Evolutionary conservation across 2,113 vertebrate species (phyloP).

Genomic region (Equus quagga): DNA sequence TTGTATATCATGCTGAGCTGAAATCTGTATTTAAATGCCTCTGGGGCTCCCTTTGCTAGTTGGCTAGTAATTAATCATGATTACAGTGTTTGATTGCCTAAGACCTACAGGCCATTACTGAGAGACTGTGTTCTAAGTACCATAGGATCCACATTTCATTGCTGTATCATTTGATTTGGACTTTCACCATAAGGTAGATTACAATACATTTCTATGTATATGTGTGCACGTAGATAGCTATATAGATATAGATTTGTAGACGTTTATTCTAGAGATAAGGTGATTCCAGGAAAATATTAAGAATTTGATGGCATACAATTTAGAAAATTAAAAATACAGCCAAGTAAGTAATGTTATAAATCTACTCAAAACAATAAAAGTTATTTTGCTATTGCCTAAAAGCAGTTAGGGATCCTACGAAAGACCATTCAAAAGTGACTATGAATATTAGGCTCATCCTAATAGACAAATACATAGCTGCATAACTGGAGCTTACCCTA

Average conservation of each 20-base stretch:
- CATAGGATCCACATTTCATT: not conserved
- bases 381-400: not conserved
- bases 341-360: not conserved
- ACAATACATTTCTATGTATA: not conserved
- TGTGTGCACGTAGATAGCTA: not conserved
- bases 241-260: not conserved
- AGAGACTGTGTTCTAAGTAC: conserved; percentile 4
- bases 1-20: not conserved
- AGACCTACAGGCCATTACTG: not conserved
- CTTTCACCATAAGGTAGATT: not conserved
- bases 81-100: conserved; percentile 38
- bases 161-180: not conserved
- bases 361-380: not conserved
- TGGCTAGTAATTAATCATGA: conserved; percentile 67
- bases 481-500: not conserved
- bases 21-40: conserved; percentile 53
- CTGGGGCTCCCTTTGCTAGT: not conserved
- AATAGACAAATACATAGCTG: not conserved
- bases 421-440: not conserved
- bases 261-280: not conserved
- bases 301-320: not conserved
- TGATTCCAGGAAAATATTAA: not conserved
- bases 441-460: not conserved
- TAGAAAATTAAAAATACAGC: not conserved
- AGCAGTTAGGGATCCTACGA: not conserved